These are phyloP conservation scores for Catamblyrhynchus diadema DNA, from an alignment of 2,797 vertebrate genomes.

Conservation along the genomic window DNA sequence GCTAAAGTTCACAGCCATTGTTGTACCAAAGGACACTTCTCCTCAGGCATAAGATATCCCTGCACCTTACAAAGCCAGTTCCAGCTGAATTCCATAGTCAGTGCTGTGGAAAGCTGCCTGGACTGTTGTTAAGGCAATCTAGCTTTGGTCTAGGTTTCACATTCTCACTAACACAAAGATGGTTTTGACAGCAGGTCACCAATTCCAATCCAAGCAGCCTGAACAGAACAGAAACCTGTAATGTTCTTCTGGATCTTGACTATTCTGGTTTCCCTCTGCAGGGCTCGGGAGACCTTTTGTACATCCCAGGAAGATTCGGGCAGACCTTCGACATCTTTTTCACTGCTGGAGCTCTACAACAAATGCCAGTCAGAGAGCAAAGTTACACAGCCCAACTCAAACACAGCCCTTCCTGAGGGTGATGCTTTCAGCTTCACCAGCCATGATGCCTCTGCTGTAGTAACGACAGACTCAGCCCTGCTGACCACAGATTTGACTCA, in stretches of 20 bases:
- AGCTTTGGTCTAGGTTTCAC: neutral
- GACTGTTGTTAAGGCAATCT: neutral
- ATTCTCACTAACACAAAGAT: neutral
- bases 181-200: neutral
- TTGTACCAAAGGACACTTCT: neutral
- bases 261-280: conserved; percentile 36
- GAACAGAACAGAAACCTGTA: neutral
- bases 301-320: neutral
- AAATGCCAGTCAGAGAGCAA: conserved; percentile 48
- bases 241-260: neutral
- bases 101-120: neutral
- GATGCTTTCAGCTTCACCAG: neutral
- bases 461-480: neutral
- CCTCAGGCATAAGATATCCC: neutral
- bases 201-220: neutral
- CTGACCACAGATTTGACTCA: neutral
- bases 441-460: neutral
- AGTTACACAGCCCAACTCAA: neutral
- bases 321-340: neutral
- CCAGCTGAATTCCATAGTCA: neutral
- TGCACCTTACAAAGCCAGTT: neutral
- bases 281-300: conserved; percentile 70
- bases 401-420: accelerated
- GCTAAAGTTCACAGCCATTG: neutral
- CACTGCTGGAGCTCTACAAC: conserved; percentile 18